These are phyloP conservation scores for Gopherus flavomarginatus DNA, from an alignment of 2,113 vertebrate genomes.

Conservation along the genomic window DNA sequence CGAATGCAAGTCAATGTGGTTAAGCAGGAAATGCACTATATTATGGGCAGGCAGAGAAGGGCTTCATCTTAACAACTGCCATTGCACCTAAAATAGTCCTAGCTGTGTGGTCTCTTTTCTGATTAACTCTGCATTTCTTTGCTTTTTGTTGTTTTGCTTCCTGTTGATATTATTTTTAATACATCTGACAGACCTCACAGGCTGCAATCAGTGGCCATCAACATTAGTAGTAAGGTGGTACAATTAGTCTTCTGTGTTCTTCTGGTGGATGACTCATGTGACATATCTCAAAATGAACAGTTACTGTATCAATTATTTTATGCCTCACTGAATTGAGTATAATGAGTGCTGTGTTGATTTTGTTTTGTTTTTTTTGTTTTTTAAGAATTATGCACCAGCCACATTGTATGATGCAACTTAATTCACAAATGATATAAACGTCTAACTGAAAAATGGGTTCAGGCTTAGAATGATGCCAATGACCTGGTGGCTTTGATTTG, in stretches of 20 bases:
- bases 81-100: neutral
- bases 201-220: neutral
- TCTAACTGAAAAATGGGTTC: neutral
- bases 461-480: neutral
- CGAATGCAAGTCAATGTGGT: neutral
- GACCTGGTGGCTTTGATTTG: neutral
- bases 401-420: neutral
- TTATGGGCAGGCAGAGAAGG: neutral
- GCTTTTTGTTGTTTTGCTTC: neutral
- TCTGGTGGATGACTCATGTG: slow-evolving; percentile 8
- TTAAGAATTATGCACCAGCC: neutral
- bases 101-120: neutral
- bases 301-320: slow-evolving; percentile 8
- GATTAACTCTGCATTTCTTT: neutral
- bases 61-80: neutral
- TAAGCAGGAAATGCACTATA: neutral
- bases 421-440: neutral
- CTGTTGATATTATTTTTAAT: neutral
- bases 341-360: slow-evolving; percentile 11
- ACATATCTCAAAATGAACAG: neutral
- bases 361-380: neutral
- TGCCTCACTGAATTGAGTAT: neutral
- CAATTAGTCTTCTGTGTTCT: slow-evolving; percentile 23
- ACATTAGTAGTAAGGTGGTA: neutral
- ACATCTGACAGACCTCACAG: neutral